Evolutionary conservation across 2,888 invertebrate genomes (phyloP), one percentile per base, ranked within the genome.

Genomic region (Synergus japonicus): DNA sequence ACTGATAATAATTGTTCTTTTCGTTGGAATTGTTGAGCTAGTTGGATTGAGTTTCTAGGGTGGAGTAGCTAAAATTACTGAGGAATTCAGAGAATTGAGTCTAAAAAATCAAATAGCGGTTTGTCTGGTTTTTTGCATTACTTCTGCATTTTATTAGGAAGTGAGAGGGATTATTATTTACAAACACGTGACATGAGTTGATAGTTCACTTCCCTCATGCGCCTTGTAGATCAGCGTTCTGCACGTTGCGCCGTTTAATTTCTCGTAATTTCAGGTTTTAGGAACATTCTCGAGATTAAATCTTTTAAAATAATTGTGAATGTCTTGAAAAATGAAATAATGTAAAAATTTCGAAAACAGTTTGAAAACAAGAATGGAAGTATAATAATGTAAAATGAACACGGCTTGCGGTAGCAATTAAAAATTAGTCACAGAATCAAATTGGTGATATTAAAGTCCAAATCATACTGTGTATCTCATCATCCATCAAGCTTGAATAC

Each of bases 161-260:
- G 54, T 54, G n/a, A 54, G n/a, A n/a, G 54, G 54, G 54, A n/a
- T n/a, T 54, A 54, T 54, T 54, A 54, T 54, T 54, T 54, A n/a
- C 9, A 54, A 54, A 54, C 54, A 54, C 54, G 54, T 54, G 54
- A 54, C 54, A n/a, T n/a, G 54, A 54, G 54, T n/a, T n/a, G 54
- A 54, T 54, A 54, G 54, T 54, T n/a, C n/a, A 54, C 54, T 54
- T 54, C 54, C 54, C 54, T n/a, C 49, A 49, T 49, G n/a, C 3
- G n/a, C 1, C 54, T n/a, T n/a, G 54, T 54, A 15, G 15, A 54
- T 54, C n/a, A 15, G 8, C 54, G 54, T 54, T 54, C 54, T 54
- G 54, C 54, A 54, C 54, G 54, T 54, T 54, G 54, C 54, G 54
- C 54, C 54, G 15, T 54, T n/a, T 54, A 54, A 54, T 54, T 54